Evolutionary conservation across 2,888 invertebrate genomes (phyloP).

Genomic region (Drosophila pullipes): DNA sequence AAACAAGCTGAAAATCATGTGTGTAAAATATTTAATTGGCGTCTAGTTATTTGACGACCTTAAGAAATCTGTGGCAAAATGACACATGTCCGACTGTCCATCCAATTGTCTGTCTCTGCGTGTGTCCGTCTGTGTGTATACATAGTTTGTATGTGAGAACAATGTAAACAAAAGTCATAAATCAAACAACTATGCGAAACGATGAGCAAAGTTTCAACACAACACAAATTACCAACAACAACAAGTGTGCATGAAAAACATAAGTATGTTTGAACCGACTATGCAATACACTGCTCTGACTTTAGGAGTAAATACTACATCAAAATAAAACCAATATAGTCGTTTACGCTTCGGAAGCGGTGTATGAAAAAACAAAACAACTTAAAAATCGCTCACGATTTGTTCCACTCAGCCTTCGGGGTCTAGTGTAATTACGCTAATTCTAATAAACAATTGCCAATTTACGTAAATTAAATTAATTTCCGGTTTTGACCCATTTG

Average conservation of each 20-base stretch:
- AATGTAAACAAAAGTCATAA: slow-evolving; percentile 57
- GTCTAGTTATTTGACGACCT: slow-evolving; percentile 70
- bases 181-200: slow-evolving; percentile 57
- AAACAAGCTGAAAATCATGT: slow-evolving; percentile 38
- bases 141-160: slow-evolving; percentile 50
- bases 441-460: slow-evolving; percentile 55
- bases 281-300: background rate
- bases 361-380: slow-evolving; percentile 6
- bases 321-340: background rate
- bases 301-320: background rate
- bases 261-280: background rate
- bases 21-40: slow-evolving; percentile 68
- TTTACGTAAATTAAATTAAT: slow-evolving; percentile 54
- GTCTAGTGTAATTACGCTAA: slow-evolving; percentile 40
- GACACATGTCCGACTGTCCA: slow-evolving; percentile 35
- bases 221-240: slow-evolving; percentile 24
- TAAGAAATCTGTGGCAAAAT: slow-evolving; percentile 68
- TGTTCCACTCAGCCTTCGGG: slow-evolving; percentile 10
- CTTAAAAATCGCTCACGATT: slow-evolving; percentile 40
- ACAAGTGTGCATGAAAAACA: slow-evolving; percentile 28
- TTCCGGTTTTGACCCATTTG: slow-evolving; percentile 61
- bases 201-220: slow-evolving; percentile 53
- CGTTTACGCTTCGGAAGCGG: background rate
- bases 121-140: slow-evolving; percentile 3
- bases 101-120: slow-evolving; percentile 7